A percentile compares a stretch with the other conserved stretches of the same genome.
phyloP scores from a whole-genome alignment of 2,797 vertebrate genomes.

The Chromis chromis region DNA sequence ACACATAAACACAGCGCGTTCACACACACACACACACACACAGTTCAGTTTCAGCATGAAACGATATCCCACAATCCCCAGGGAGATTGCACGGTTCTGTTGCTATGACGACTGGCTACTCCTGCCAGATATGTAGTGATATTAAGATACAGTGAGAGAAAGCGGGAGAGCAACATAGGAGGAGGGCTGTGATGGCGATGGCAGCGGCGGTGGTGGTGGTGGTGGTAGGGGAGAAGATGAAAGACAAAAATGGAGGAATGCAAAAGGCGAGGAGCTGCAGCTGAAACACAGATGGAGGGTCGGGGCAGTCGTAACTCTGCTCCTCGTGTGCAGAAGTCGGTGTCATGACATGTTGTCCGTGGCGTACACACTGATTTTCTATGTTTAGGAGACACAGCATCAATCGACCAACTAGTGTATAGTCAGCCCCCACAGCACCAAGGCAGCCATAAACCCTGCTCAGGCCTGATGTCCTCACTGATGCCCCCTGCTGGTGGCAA shows the following conservation, averaged over 20 bases:
- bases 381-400: slow-evolving; percentile 57
- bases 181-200: slow-evolving; percentile 21
- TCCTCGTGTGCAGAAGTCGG: neutral
- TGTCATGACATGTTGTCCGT: slow-evolving; percentile 33
- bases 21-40: slow-evolving; percentile 58
- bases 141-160: slow-evolving; percentile 81
- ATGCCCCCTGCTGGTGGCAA: slow-evolving; percentile 63
- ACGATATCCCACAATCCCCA: slow-evolving; percentile 86
- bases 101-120: slow-evolving; percentile 88
- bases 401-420: slow-evolving; percentile 40
- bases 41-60: slow-evolving; percentile 80
- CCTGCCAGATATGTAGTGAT: slow-evolving; percentile 85
- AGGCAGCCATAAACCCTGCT: slow-evolving; percentile 32
- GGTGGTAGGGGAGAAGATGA: slow-evolving; percentile 35
- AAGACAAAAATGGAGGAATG: slow-evolving; percentile 29
- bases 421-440: slow-evolving; percentile 38
- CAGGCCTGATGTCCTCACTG: slow-evolving; percentile 27
- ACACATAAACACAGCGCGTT: slow-evolving; percentile 40
- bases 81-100: slow-evolving; percentile 85
- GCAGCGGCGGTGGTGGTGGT: slow-evolving; percentile 3
- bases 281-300: slow-evolving; percentile 9
- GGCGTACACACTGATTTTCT: slow-evolving; percentile 40
- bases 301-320: neutral
- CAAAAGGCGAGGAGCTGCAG: slow-evolving; percentile 9
- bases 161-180: slow-evolving; percentile 56